Conservation (phyloP, 2,888 invertebrate species). For the Xanthorhoe spadicearia region DNA sequence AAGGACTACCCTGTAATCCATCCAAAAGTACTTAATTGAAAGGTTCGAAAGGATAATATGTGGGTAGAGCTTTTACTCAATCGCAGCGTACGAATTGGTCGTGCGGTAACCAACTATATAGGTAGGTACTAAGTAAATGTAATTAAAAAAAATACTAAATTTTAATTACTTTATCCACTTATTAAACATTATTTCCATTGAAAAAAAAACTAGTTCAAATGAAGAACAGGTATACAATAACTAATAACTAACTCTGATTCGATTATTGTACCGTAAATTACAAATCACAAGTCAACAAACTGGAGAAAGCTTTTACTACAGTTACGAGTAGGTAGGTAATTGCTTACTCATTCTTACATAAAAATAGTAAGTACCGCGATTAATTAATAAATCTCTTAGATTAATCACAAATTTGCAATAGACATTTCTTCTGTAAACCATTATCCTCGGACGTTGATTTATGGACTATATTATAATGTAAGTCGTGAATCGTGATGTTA, state of each 20-base stretch:
- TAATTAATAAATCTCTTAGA: not conserved
- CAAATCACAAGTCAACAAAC: not conserved
- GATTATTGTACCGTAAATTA: not conserved
- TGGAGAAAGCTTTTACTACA: constrained; percentile 11
- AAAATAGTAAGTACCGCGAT: not conserved
- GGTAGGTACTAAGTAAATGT: too few relatives aligned
- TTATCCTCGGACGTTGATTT: constrained; percentile 16
- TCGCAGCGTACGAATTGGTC: too few relatives aligned
- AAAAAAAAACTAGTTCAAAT: too few relatives aligned
- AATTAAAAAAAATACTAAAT: too few relatives aligned
- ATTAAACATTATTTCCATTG: too few relatives aligned
- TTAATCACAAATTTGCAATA: constrained; percentile 11
- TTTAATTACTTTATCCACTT: too few relatives aligned
- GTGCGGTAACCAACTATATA: too few relatives aligned
- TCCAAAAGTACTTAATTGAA: too few relatives aligned
- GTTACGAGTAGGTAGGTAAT: not conserved
- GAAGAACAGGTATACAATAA: not conserved
- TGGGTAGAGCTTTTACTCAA: too few relatives aligned
- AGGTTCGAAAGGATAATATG: too few relatives aligned
- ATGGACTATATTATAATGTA: constrained; percentile 10
- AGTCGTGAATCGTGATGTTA: constrained; percentile 19
- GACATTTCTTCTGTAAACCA: constrained; percentile 13
- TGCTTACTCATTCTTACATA: constrained; percentile 2
- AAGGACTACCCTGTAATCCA: too few relatives aligned
- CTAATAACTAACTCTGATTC: not conserved